These are phyloP conservation scores for Colius striatus DNA, from an alignment of 2,113 vertebrate species.

Conservation along the genomic window DNA sequence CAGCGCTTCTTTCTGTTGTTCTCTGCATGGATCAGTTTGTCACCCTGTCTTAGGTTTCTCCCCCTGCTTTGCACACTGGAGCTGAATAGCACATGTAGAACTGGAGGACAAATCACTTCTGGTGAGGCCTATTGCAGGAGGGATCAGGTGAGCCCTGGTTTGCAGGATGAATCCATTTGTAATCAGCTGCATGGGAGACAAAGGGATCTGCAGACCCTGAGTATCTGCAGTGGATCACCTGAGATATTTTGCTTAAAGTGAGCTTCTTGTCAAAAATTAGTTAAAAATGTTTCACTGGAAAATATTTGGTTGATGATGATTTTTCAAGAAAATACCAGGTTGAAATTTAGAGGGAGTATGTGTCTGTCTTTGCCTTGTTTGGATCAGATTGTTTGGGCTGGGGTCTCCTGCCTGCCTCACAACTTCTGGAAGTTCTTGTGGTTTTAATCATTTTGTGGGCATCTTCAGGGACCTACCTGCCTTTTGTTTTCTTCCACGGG, in stretches of 20 bases:
- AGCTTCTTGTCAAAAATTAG: not conserved
- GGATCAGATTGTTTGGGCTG: not conserved
- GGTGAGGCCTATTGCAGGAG: rapidly evolving
- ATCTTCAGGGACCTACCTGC: not conserved
- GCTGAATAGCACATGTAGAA: not conserved
- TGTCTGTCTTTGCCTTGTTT: not conserved
- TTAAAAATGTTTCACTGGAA: not conserved
- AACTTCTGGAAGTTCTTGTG: not conserved
- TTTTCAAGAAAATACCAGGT: not conserved
- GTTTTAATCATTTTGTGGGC: not conserved
- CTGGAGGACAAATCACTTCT: not conserved
- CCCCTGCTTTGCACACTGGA: not conserved
- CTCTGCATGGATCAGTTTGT: not conserved
- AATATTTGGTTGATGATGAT: not conserved
- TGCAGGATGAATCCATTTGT: not conserved
- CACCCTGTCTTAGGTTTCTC: not conserved
- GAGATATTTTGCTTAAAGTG: not conserved
- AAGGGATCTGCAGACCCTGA: not conserved
- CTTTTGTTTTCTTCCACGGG: rapidly evolving
- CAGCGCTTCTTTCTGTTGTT: not conserved
- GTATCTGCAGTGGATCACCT: not conserved
- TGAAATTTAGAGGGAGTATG: not conserved
- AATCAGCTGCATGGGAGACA: not conserved
- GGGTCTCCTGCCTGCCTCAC: not conserved
- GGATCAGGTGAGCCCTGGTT: not conserved